phyloP scores from a whole-genome alignment of 1,140 invertebrate species.

The Neodiprion lecontei region DNA sequence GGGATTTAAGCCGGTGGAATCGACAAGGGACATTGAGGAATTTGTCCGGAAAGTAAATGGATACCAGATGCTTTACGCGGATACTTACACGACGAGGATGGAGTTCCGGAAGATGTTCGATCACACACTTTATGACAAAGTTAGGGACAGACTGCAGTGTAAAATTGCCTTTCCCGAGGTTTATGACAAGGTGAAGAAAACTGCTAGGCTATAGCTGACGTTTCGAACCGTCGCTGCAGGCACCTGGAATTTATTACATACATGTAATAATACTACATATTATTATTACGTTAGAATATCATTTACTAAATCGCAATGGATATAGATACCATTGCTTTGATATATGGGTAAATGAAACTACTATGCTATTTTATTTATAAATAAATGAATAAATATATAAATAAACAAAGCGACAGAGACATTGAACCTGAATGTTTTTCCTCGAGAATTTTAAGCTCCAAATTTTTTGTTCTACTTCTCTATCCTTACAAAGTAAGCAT shows the following conservation, averaged over 20 bases:
- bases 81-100: slow-evolving; percentile 76
- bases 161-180: slow-evolving; percentile 81
- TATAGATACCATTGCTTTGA: too few relatives aligned
- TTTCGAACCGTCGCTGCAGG: background rate
- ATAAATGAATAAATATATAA: too few relatives aligned
- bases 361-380: too few relatives aligned
- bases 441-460: background rate
- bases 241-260: too few relatives aligned
- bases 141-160: slow-evolving; percentile 69
- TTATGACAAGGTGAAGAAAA: slow-evolving; percentile 80
- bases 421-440: background rate
- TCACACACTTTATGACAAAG: slow-evolving; percentile 76
- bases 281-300: too few relatives aligned
- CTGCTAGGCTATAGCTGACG: slow-evolving; percentile 59
- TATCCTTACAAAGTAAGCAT: background rate
- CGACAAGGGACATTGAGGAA: slow-evolving; percentile 75
- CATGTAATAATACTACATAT: too few relatives aligned
- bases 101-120: slow-evolving; percentile 89
- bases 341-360: too few relatives aligned
- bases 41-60: slow-evolving; percentile 74
- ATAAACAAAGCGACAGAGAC: too few relatives aligned
- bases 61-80: slow-evolving; percentile 88
- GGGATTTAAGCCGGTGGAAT: slow-evolving; percentile 69
- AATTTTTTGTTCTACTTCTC: too few relatives aligned
- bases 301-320: too few relatives aligned